A percentile compares a stretch with the other conserved stretches of the same genome.
Evolutionary conservation across 2,113 vertebrate species (phyloP).

Genomic region (Colinus virginianus): DNA sequence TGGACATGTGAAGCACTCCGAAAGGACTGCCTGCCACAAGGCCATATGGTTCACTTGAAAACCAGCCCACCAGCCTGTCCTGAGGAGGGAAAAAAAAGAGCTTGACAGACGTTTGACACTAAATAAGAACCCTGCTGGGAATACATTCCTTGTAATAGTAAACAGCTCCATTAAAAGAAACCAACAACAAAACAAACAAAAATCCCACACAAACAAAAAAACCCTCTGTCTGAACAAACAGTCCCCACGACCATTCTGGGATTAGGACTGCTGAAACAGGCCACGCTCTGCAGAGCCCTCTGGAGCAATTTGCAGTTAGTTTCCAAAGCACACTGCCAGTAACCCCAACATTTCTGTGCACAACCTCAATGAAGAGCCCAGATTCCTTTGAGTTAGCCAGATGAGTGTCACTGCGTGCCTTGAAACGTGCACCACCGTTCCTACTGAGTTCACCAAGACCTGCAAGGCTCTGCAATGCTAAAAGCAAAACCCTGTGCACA

Average conservation of each 20-base stretch:
- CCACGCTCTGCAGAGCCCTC: not conserved
- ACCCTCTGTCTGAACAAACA: not conserved
- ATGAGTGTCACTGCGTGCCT: too few species aligned
- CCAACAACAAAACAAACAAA: not conserved
- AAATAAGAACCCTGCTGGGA: not conserved
- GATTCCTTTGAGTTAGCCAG: not conserved
- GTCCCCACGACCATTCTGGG: not conserved
- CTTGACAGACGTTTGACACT: not conserved
- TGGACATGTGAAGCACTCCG: not conserved
- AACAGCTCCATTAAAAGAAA: not conserved
- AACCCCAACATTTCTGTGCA: not conserved
- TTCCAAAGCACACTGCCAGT: not conserved
- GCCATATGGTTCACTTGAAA: not conserved
- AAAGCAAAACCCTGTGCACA: not conserved
- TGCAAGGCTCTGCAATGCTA: not conserved
- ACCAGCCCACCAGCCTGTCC: not conserved
- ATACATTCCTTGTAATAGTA: not conserved
- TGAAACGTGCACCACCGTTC: not conserved
- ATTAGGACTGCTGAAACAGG: not conserved
- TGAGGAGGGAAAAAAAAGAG: not conserved
- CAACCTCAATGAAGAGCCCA: not conserved
- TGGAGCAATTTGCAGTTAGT: fast-evolving
- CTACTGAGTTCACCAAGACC: not conserved
- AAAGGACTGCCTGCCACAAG: not conserved
- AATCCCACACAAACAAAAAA: not conserved